Percentiles rank a stretch among this genome's conserved stretches.
phyloP scores from a whole-genome alignment of 2,113 vertebrate genomes.

The Cyanoramphus novaezelandiae region DNA sequence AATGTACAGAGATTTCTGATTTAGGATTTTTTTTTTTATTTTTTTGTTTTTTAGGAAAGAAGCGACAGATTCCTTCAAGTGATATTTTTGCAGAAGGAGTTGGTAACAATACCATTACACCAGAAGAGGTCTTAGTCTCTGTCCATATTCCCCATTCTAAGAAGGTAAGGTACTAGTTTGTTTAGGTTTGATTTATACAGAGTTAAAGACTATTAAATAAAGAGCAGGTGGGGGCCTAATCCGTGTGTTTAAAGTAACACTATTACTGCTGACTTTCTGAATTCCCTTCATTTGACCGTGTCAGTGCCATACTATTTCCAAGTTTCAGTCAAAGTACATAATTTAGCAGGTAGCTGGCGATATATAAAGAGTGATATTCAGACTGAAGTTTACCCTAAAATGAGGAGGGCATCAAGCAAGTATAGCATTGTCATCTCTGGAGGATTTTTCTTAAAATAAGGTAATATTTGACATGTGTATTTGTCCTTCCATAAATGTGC shows the following conservation, averaged over 20 bases:
- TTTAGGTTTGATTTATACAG: not conserved
- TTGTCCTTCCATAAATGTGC: not conserved
- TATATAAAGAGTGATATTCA: not conserved
- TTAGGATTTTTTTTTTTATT: not conserved
- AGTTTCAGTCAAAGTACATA: not conserved
- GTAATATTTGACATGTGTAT: not conserved
- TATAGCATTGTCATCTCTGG: not conserved
- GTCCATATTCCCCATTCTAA: slow-evolving; percentile 82
- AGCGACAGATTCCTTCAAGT: slow-evolving; percentile 75
- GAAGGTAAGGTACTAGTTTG: slow-evolving; percentile 69
- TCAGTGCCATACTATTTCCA: not conserved
- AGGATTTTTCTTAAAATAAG: not conserved
- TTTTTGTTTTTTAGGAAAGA: slow-evolving; percentile 48
- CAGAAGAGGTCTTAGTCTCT: slow-evolving; percentile 83
- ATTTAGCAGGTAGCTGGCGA: not conserved
- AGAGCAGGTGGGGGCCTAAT: not conserved
- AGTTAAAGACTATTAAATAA: not conserved
- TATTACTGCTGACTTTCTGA: not conserved
- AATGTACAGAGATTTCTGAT: not conserved
- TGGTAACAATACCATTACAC: slow-evolving; percentile 74
- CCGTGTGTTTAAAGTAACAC: not conserved
- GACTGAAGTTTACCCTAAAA: not conserved
- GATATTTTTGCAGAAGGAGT: slow-evolving; percentile 82
- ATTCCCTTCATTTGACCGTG: not conserved
- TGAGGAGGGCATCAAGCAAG: not conserved